Evolutionary conservation across 2,113 vertebrate species (phyloP), one percentile per base, ranked within the genome.

Genomic region (Siniperca knerii): DNA sequence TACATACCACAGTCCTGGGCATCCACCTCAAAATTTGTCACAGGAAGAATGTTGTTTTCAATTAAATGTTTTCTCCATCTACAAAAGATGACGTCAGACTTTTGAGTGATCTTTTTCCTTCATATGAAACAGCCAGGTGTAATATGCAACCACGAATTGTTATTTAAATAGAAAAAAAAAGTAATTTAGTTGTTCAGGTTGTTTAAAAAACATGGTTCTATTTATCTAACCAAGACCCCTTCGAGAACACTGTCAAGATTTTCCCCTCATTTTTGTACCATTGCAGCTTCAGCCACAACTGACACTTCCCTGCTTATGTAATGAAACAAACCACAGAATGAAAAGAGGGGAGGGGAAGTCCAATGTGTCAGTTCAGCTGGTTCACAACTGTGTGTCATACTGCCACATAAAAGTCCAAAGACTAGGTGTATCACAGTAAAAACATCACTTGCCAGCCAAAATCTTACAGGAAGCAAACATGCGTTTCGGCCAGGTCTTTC

Each of bases 371-470:
- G 85, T 88, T 88, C 69, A 84, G 81, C 82, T 84, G 83, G 78
- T 84, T 76, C 73, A 82, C 86, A 73, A 77, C 76, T 60, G 75
- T 29, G 76, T 37, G 89, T 89, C 84, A 70, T 78, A 70, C 46
- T 81, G 87, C 89, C 87, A 87, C 89, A 88, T 84, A 84, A 87
- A 91, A 75, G 77, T 77, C 65, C 23, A 73, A 55, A 90, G 40
- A 71, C 82, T 92, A 94, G 93, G 91, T 92, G 88, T 54, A 87
- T 77, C 48, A 46, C 55, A 68, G 91, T 82, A 79, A 91, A 91
- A 93, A 90, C 91, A 87, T 77, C 8, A 7, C 46, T 46, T 8
- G 16, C 1, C 8, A 61, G 88, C 84, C 83, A 87, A 79, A 71
- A 52, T 57, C 84, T 55, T 79, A 71, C 74, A 92, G 77, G 83